Evolutionary conservation across 2,113 vertebrate genomes (phyloP), one percentile per base, ranked within the genome.

Genomic region (Symphodus melops): DNA sequence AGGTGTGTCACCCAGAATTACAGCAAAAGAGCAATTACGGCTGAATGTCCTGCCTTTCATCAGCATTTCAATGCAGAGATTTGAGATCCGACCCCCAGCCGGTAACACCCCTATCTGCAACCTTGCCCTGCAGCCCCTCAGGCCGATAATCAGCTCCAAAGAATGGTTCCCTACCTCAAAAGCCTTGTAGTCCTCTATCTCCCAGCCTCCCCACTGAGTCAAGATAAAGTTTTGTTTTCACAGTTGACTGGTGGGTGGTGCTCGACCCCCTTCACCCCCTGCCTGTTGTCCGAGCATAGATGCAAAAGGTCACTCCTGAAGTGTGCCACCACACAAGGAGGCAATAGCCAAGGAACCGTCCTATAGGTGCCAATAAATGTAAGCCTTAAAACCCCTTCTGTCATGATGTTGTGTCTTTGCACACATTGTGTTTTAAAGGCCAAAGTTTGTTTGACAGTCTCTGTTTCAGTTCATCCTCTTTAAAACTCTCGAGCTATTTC

Each of bases 191-290:
- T 54, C 65, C 68, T 37, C 69, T 82, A 75, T 82, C 81, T 54
- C 1, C 2, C 55, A 72, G 67, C 67, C 85, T 76, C 71, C 90
- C 89, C 55, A 39, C 84, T 56, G 82, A 83, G 79, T 72, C 68
- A 33, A 79, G 68, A 86, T 88, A 86, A 86, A 77, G 84, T 85
- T 89, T 83, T 91, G 90, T 88, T 92, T 87, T 90, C 89, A 86
- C 83, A 86, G 65, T 86, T 83, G 85, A 91, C 81, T 85, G 57
- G 78, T 88, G 85, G 82, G 62, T 82, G 83, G 76, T 70, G 72
- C 74, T 60, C 59, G 61, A 57, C 37, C 65, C 74, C 52, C 66
- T 10, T 33, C 42, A 3, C 4, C 49, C 10, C 39, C 56, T 13
- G 60, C 60, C 60, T 13, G n/a, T 64, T 57, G 65, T 68, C 64